Conservation (phyloP, 35 echinoderm and acorn worm genomes). For the Stichopus chloronotus region DNA sequence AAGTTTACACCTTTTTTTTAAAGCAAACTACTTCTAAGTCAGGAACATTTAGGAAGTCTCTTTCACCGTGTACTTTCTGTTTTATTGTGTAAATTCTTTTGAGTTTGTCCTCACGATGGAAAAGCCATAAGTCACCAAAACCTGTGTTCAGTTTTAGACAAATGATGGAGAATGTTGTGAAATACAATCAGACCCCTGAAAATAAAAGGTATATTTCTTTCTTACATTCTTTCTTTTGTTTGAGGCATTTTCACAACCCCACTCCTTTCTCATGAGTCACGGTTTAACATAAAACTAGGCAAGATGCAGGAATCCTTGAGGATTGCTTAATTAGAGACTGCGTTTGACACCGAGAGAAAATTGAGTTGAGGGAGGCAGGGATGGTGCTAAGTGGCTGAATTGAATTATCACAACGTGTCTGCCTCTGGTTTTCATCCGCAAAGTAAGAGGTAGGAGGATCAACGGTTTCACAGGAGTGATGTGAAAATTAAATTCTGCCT, state of each 20-base stretch:
- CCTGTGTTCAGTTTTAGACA: no score
- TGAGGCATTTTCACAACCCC: neutral
- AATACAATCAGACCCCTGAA: no score
- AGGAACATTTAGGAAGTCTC: no score
- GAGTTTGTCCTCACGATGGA: no score
- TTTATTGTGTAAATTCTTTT: no score
- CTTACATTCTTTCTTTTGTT: neutral
- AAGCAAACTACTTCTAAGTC: no score
- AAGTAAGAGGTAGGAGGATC: conserved; percentile 8
- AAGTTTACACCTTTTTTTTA: no score
- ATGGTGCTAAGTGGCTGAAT: conserved; percentile 41
- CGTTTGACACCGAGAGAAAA: conserved; percentile 23
- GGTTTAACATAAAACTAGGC: conserved; percentile 17
- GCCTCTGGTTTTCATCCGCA: neutral
- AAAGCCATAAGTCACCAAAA: no score
- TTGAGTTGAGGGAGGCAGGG: conserved; percentile 19
- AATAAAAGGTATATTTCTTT: no score
- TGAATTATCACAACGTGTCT: conserved; percentile 15
- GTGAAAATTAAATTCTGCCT: conserved; percentile 29
- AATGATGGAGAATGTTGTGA: no score
- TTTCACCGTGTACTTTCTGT: no score
- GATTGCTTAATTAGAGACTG: conserved; percentile 23
- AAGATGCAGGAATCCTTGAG: conserved; percentile 35
- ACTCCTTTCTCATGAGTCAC: conserved; percentile 9
- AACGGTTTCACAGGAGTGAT: neutral